A percentile compares a stretch with the other conserved stretches of the same genome.
Evolutionary conservation across 2,888 invertebrate genomes (phyloP).

Genomic region (Brachyopa scutellaris): DNA sequence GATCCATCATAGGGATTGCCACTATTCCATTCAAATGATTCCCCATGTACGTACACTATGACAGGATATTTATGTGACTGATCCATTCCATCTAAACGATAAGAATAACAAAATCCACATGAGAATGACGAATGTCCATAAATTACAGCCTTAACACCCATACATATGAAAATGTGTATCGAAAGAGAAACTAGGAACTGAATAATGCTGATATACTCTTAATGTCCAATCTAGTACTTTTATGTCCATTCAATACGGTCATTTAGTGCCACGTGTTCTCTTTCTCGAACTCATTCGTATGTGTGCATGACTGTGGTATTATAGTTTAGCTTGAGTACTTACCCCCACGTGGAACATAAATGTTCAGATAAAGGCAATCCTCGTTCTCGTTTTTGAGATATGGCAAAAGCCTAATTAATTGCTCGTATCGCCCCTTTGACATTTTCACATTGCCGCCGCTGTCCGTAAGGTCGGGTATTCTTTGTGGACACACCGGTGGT

Average conservation of each 20-base stretch:
- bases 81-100: slow-evolving; percentile 78
- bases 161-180: neutral
- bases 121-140: neutral
- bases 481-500: slow-evolving; percentile 94
- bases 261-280: neutral
- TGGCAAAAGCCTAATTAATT: slow-evolving; percentile 88
- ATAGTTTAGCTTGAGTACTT: slow-evolving; percentile 78
- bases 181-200: neutral
- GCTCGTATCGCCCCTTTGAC: slow-evolving; percentile 86
- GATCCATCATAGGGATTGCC: slow-evolving; percentile 99
- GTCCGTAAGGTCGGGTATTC: slow-evolving; percentile 86
- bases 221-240: neutral
- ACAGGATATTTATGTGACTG: slow-evolving; percentile 88
- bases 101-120: neutral
- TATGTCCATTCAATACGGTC: neutral
- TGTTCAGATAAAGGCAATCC: slow-evolving; percentile 96
- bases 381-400: slow-evolving; percentile 88
- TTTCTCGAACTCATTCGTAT: neutral
- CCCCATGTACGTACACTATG: slow-evolving; percentile 96
- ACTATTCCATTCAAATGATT: slow-evolving; percentile 98
- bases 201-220: neutral
- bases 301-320: neutral
- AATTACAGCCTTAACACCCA: too few species aligned
- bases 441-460: slow-evolving; percentile 83
- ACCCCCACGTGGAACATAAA: slow-evolving; percentile 94